phyloP scores from a whole-genome alignment of 2,113 vertebrate species.

The Gasterosteus aculeatus region DNA sequence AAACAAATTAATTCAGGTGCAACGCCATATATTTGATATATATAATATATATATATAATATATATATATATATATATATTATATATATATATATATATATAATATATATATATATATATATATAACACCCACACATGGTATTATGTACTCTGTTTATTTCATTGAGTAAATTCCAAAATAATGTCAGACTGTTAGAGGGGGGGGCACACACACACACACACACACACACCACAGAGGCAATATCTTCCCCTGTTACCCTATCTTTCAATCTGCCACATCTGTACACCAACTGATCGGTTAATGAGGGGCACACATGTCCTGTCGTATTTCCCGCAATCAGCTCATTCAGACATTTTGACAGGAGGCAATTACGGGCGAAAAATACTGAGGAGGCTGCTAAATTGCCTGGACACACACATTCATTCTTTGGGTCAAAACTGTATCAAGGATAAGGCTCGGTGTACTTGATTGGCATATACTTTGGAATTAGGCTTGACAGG shows the following conservation, averaged over 20 bases:
- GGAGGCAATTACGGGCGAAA: constrained; percentile 78
- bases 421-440: constrained; percentile 63
- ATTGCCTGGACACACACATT: constrained; percentile 71
- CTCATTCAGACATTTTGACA: constrained; percentile 80
- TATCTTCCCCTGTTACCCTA: constrained; percentile 59
- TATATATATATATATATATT: no score
- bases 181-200: constrained; percentile 7
- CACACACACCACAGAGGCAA: constrained; percentile 44
- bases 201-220: no score
- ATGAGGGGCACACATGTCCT: constrained; percentile 77
- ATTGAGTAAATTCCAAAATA: constrained; percentile 15
- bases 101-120: no score
- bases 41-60: no score
- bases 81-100: no score
- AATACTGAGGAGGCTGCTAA: constrained; percentile 69
- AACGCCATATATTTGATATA: background rate
- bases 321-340: constrained; percentile 80
- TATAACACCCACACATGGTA: no score
- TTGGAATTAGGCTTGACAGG: constrained; percentile 59
- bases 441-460: constrained; percentile 51
- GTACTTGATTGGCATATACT: constrained; percentile 56
- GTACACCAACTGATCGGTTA: constrained; percentile 75
- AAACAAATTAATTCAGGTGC: background rate
- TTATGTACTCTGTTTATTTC: no score
- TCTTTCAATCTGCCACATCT: constrained; percentile 77